Percentiles rank a stretch among this genome's conserved stretches.
Evolutionary conservation across 2,797 vertebrate species (phyloP).

Genomic region (Dallia pectoralis): DNA sequence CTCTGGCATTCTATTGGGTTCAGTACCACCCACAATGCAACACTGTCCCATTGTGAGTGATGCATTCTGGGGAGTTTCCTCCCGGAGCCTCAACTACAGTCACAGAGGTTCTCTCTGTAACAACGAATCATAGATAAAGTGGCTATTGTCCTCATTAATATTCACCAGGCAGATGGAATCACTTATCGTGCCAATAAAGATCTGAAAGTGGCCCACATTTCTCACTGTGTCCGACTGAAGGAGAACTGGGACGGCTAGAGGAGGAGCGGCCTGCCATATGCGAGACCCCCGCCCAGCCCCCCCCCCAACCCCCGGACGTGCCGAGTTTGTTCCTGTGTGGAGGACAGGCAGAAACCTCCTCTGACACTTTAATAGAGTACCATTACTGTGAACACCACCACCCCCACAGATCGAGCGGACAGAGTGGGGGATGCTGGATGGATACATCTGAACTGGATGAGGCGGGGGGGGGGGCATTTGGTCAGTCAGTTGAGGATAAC

Average conservation of each 20-base stretch:
- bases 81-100: background rate
- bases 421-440: too few relatives aligned
- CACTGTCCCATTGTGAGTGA: conserved; percentile 47
- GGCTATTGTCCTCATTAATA: conserved; percentile 32
- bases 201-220: conserved; percentile 4
- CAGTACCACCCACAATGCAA: conserved; percentile 23
- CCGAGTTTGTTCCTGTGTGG: conserved; percentile 13
- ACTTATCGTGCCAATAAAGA: conserved; percentile 5
- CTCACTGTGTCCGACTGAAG: conserved; percentile 9
- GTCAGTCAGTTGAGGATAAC: too few relatives aligned
- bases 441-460: too few relatives aligned
- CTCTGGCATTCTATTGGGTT: conserved; percentile 39
- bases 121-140: background rate
- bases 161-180: conserved; percentile 27
- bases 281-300: background rate
- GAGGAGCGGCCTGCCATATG: conserved; percentile 1
- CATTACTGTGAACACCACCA: conserved; percentile 20
- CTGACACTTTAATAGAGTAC: conserved; percentile 51
- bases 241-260: background rate
- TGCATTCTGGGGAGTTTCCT: conserved; percentile 21
- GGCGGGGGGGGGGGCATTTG: background rate
- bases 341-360: conserved; percentile 28
- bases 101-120: conserved; percentile 43
- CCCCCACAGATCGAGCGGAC: background rate
- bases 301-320: too few relatives aligned